Conservation (phyloP, 2,888 invertebrate genomes). For the Ennomos quercinarius region DNA sequence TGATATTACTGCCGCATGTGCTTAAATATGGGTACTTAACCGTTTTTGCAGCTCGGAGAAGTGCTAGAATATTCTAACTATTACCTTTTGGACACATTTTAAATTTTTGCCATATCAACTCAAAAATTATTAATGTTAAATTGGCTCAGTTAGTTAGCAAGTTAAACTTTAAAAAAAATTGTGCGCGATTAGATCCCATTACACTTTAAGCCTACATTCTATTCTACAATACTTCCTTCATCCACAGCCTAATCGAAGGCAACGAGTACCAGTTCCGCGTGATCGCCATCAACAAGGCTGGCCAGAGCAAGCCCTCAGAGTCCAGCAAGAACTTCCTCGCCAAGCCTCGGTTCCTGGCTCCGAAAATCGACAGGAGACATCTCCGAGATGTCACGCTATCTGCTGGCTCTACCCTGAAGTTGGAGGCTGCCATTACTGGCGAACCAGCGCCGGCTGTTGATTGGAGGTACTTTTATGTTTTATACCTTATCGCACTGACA, state of each 20-base stretch:
- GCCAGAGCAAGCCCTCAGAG: conserved; percentile 96
- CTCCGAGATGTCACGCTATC: conserved; percentile 96
- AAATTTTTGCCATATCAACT: no score
- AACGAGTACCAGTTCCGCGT: conserved; percentile 99
- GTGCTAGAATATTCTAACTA: no score
- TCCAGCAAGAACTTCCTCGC: conserved; percentile 94
- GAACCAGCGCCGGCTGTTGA: conserved; percentile 97
- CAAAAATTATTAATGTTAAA: no score
- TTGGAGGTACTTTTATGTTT: conserved; percentile 87
- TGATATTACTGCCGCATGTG: no score
- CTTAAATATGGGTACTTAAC: no score
- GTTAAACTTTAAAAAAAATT: no score
- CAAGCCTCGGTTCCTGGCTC: conserved; percentile 95
- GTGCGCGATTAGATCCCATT: no score
- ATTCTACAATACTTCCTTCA: neutral
- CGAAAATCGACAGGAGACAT: conserved; percentile 97
- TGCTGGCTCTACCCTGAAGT: conserved; percentile 96
- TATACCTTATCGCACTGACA: neutral
- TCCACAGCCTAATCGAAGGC: conserved; percentile 91
- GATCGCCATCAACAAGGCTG: conserved; percentile 97
- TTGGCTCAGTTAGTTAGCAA: no score
- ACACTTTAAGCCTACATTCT: neutral
- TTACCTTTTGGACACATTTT: no score
- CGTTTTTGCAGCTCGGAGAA: no score
- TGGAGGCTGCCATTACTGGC: conserved; percentile 96